Evolutionary conservation across 2,113 vertebrate species (phyloP).

Genomic region (Camelus bactrianus): DNA sequence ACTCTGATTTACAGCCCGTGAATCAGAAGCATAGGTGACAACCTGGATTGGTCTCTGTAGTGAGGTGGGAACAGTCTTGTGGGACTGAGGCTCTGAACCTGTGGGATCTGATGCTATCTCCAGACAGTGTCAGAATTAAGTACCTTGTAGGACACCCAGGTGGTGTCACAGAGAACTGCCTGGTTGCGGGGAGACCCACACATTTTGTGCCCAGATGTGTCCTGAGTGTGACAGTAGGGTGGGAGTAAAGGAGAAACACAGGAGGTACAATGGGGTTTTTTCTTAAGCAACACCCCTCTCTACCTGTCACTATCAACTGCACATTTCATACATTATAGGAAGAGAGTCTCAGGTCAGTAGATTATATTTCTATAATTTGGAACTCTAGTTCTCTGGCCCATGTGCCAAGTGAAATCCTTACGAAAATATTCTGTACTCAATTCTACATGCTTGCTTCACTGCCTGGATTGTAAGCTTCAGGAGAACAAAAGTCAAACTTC

Average conservation of each 20-base stretch:
- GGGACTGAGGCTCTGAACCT: neutral
- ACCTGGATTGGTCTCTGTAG: neutral
- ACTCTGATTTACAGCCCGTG: neutral
- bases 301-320: neutral
- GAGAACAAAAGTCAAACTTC: neutral
- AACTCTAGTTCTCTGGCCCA: neutral
- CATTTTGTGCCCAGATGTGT: neutral
- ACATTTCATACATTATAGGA: neutral
- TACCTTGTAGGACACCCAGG: neutral
- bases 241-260: neutral
- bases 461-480: neutral
- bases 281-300: neutral
- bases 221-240: neutral
- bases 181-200: neutral
- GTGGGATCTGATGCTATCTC: neutral
- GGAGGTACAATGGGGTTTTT: neutral
- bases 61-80: neutral
- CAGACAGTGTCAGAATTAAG: neutral
- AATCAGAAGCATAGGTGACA: neutral
- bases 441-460: neutral
- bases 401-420: conserved; percentile 7
- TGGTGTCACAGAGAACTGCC: neutral
- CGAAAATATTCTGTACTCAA: conserved; percentile 18
- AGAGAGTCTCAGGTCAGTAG: neutral
- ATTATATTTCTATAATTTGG: neutral